Base-by-base conservation (phyloP, 2,113 vertebrate genomes). In the Phocoena sinus region DNA sequence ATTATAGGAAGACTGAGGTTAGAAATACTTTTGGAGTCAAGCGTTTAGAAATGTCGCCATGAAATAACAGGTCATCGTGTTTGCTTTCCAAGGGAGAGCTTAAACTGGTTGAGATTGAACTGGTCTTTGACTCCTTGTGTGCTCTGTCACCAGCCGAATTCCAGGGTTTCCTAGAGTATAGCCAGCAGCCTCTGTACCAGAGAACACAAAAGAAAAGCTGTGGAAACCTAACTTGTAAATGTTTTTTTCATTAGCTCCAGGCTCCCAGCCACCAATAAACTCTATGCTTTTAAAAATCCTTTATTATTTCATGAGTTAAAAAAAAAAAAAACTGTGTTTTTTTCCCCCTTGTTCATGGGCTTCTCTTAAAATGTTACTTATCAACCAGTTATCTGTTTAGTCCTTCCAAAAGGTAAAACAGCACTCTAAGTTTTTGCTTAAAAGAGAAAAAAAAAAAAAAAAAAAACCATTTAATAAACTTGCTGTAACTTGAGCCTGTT, bases 401-500 rank as follows among this genome's bases (percentile, higher is more conserved):
- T 85, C 50, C 50, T 47, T 80, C 38, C 62, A 63, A 97, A 97
- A 97, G 83, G 38, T 96, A 26, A 53, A 53, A 83, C 26, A 76
- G 79, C 44, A 79, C 86, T 94, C 83, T 97, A 93, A 62, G 93
- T 26, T 92, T 97, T 96, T 95, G 28, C 83, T 94, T 80, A 70
- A 97, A 95, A 96, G 65, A 60, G 86, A 53, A 28, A 84, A 68
- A 28, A 56, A 17, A 65, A 44, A 8, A 1, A 65, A 36, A 2
- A 14, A 14, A 4, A 53, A 13, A 25, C 20, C 86, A n/a, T 97
- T 98, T 95, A 96, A 97, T 83, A 84, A 97, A 68, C 80, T 98
- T 36, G n/a, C 89, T 97, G 97, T 98, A 98, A 98, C 0, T 1
- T 96, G 97, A 98, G 90, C 95, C 98, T 98, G 95, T 80, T 99